Percentiles rank a stretch among this genome's conserved stretches.
Evolutionary conservation across 2,113 vertebrate genomes (phyloP).

Genomic region (Calypte anna): DNA sequence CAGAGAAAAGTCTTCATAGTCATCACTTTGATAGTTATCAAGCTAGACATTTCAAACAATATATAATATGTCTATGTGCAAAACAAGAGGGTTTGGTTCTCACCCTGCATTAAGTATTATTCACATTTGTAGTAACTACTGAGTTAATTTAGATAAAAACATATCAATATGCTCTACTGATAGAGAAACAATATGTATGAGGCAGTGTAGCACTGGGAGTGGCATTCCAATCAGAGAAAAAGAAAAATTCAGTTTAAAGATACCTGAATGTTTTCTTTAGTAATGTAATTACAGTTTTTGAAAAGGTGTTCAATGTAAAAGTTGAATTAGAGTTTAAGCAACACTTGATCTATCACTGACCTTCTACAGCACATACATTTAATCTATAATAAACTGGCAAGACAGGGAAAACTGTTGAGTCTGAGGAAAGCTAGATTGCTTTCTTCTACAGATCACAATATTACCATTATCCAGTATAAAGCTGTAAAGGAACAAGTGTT

Average conservation of each 20-base stretch:
- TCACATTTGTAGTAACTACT: neutral
- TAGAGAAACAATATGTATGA: neutral
- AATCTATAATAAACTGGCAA: neutral
- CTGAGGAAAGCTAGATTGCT: neutral
- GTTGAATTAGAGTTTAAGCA: neutral
- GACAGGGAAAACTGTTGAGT: neutral
- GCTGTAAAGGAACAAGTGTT: neutral
- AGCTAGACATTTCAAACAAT: neutral
- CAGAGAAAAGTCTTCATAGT: neutral
- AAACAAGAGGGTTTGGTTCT: neutral
- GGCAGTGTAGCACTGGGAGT: neutral
- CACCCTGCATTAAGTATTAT: neutral
- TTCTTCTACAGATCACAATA: neutral
- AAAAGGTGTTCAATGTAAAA: neutral
- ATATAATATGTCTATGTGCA: fast-evolving
- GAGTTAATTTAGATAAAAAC: neutral
- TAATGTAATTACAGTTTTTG: neutral
- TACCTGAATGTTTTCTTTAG: neutral
- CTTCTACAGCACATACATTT: neutral
- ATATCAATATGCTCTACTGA: neutral
- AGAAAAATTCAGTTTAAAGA: neutral
- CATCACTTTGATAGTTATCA: neutral
- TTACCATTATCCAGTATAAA: neutral
- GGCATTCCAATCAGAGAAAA: neutral
- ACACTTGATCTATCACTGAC: neutral